Base-by-base conservation (phyloP, 1,140 invertebrate species). In the Nymphalis io region DNA sequence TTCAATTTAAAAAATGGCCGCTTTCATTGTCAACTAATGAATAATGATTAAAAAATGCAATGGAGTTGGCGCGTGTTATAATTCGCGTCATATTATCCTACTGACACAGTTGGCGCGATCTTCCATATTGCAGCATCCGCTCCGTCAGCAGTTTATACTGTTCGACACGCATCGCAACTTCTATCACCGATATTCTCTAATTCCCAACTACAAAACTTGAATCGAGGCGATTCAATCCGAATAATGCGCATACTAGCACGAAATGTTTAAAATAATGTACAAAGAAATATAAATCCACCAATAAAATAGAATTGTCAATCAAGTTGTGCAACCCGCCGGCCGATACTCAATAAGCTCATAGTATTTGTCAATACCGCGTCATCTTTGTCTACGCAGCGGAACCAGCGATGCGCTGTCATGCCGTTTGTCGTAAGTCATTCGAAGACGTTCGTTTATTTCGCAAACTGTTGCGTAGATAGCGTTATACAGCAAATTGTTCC, bases 71-170 rank as follows among this genome's bases (percentile, higher is more conserved):
- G 39, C 46, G 46, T 5, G 61, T 18, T 62, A 11, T 39, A 16
- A 15, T 23, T 53, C 16, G 3, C 42, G 23, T 40, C 16, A 58
- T 20, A 20, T 20, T 16, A 60, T 44, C 60, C 21, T 10, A 53
- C 40, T 63, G 61, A 63, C 61, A 63, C 61, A 63, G 20, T 63
- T 63, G 61, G 61, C 61, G 27, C 27, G 23, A 11, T 44, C 46
- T 21, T 4, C 48, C 33, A 48, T 53, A 18, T 63, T 63, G 61
- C 61, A 40, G 53, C 15, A 63, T 46, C 44, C 16, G 40, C 15
- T 18, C 16, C 46, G 18, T 2, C 46, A 8, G 8, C 10, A 11
- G 44, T 2, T n/a, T n/a, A n/a, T n/a, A n/a, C n/a, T n/a, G n/a
- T n/a, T n/a, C 48, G 13, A 27, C 20, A 38, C 16, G 59, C 39